Base-by-base conservation (phyloP, 1,140 invertebrate species). In the Brachionus koreanus region DNA sequence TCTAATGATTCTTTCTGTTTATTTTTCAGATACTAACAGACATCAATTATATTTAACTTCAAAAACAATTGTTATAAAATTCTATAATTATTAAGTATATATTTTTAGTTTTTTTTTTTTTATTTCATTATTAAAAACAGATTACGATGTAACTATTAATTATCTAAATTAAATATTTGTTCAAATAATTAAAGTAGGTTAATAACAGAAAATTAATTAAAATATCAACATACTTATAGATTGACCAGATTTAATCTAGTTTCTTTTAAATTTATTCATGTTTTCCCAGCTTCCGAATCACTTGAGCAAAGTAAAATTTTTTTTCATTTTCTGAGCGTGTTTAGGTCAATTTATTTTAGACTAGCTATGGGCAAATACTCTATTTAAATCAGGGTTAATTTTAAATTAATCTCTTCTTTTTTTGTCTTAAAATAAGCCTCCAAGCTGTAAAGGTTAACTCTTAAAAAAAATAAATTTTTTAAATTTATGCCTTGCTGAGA, bases 221-320 rank as follows among this genome's bases (percentile, higher is more conserved):
- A 57, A 19, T 57, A 57, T 57, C 49, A 57, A 57, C 16, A 19
- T 57, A 57, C 49, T 57, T 23, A 16, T 19, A 57, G 49, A 7
- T 9, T 57, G 49, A 57, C 49, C 49, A 57, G 49, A 19, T 57
- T 57, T 65, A 33, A 33, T 65, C 63, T 65, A 33, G 63, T 57
- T 57, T 57, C 9, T 16, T 65, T 33, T 65, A n/a, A 13, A 65
- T 35, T n/a, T 65, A 33, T 65, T 65, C 33, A 65, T 65, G 25
- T 33, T 65, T 65, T 65, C 63, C 29, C 63, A 65, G 63, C 63
- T 65, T 65, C 63, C 63, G 63, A 65, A 33, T 23, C 25, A 65
- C 25, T 37, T 29, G 10, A 65, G 3, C 25, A 65, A 33, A 65
- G 29, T 57, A n/a, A n/a, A n/a, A 19, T 57, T 12, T 23, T 19